Base-by-base conservation (phyloP, 2,113 vertebrate species). In the Ceyx melanurus region DNA sequence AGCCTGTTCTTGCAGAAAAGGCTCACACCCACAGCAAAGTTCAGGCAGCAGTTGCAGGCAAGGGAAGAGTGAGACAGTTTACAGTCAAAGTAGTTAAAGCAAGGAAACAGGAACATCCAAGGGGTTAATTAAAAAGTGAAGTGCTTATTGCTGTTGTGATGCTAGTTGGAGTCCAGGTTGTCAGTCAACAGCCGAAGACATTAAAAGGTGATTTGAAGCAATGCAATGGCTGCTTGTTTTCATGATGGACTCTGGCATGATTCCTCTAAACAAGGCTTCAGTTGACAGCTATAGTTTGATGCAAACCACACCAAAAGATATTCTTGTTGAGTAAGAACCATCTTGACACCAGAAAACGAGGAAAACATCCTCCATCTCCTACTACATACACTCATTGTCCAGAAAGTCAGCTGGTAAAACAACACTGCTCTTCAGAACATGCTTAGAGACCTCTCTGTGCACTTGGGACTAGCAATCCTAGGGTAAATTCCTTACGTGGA, bases 401-500 rank as follows among this genome's bases (percentile, higher is more conserved):
- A 64, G 25, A 21, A 93, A 73, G 62, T 51, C 70, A 87, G 2
- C 56, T 31, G 6, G 22, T 72, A 90, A 86, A 86, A 84, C 10
- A 79, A 65, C 13, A 53, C 9, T 72, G 54, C 43, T 35, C 48
- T 87, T 91, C 54, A 91, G 29, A 56, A 43, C 25, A 61, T 1
- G 3, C 73, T 54, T 54, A 37, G 20, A 90, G 64, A 65, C n/a
- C 23, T 68, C 33, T 37, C 37, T 37, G 37, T 82, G 51, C 26
- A 61, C 45, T 37, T 53, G 31, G 19, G 31, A 72, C 1, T 60
- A 22, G 54, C 85, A 66, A 94, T 28, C 16, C 11, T 31, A 70
- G 26, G 16, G 88, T 18, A 17, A 1, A 2, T 33, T 91, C 86
- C 98, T 92, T 98, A 99, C 99, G 62, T 98, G 86, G 98, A 97